Conservation (phyloP, 2,888 invertebrate genomes). For the Congeria kusceri region DNA sequence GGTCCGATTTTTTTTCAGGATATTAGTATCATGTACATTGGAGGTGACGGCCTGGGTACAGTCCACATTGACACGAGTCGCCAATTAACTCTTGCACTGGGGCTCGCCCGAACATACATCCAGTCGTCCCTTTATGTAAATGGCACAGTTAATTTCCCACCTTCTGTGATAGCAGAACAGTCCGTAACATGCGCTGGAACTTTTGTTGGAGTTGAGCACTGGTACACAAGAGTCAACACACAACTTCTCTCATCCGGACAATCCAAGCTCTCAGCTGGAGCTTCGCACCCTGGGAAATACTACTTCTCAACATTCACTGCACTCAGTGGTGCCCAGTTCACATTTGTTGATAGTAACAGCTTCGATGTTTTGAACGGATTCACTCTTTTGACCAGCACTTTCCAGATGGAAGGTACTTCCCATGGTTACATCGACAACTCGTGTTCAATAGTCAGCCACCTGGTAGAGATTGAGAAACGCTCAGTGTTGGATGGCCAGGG, state of each 20-base stretch:
- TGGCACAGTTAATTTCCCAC: conserved; percentile 60
- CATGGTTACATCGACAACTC: conserved; percentile 49
- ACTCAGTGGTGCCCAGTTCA: conserved; percentile 56
- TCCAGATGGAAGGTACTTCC: conserved; percentile 63
- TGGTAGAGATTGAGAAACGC: conserved; percentile 67
- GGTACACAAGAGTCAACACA: conserved; percentile 61
- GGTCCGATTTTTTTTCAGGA: conserved; percentile 38
- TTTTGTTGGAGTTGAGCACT: conserved; percentile 67
- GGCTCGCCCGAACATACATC: conserved; percentile 56
- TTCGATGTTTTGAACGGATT: conserved; percentile 45
- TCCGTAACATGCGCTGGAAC: conserved; percentile 57
- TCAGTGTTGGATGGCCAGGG: conserved; percentile 58
- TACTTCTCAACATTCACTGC: conserved; percentile 66
- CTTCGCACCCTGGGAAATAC: conserved; percentile 45
- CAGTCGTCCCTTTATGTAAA: conserved; percentile 56
- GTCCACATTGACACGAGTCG: conserved; percentile 49
- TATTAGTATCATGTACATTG: conserved; percentile 57
- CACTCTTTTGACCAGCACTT: conserved; percentile 42
- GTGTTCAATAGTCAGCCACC: conserved; percentile 46
- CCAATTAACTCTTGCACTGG: conserved; percentile 52
- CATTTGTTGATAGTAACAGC: conserved; percentile 39
- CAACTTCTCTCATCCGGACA: conserved; percentile 60
- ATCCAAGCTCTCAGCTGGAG: conserved; percentile 38
- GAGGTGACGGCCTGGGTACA: conserved; percentile 69
- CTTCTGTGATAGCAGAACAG: conserved; percentile 61